Evolutionary conservation across 1,140 invertebrate genomes (phyloP).

Genomic region (Sminthurides bifidus): DNA sequence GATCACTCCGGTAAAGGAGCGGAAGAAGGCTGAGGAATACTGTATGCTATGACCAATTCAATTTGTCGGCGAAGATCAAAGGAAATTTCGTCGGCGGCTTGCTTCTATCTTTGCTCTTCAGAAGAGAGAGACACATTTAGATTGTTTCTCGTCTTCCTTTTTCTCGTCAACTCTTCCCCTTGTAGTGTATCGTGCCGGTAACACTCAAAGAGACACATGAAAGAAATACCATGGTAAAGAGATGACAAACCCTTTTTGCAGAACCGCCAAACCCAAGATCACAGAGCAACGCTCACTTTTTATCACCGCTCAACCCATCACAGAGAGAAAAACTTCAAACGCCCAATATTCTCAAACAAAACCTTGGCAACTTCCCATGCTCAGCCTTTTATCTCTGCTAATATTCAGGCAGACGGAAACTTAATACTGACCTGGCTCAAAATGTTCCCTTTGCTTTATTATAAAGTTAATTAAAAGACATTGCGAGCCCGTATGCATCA

Average conservation of each 20-base stretch:
- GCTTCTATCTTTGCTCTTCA: conserved; percentile 4
- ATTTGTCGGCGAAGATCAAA: conserved; percentile 31
- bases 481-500: no score
- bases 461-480: no score
- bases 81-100: conserved; percentile 24
- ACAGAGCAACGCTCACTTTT: conserved; percentile 22
- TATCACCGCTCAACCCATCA: conserved; percentile 11
- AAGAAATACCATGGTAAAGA: conserved; percentile 21
- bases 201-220: conserved; percentile 26
- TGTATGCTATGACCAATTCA: conserved; percentile 33
- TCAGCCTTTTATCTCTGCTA: no score
- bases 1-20: no score
- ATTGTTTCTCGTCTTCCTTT: conserved; percentile 27
- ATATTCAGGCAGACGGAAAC: no score
- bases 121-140: conserved; percentile 21
- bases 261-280: conserved; percentile 10
- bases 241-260: conserved; percentile 25
- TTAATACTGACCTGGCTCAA: no score
- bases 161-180: conserved; percentile 16
- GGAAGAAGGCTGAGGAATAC: conserved; percentile 18
- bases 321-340: conserved; percentile 11
- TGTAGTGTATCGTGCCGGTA: conserved; percentile 19
- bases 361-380: no score
- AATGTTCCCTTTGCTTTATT: no score
- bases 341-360: no score